A percentile compares a stretch with the other conserved stretches of the same genome.
These are phyloP conservation scores for Yponomeuta plumbellus DNA, from an alignment of 2,888 invertebrate species.

Conservation along the genomic window DNA sequence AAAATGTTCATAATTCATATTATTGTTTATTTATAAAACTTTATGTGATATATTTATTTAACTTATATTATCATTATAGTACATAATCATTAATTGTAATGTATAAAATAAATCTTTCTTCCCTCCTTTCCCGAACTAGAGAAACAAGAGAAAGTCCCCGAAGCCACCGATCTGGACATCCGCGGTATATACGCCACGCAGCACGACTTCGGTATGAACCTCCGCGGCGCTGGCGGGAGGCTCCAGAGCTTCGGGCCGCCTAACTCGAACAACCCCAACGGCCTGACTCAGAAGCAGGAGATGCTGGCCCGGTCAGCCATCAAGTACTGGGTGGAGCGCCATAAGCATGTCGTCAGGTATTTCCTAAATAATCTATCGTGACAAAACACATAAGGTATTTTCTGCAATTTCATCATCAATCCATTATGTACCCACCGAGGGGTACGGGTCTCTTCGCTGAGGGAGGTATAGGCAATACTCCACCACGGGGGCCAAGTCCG, in stretches of 20 bases:
- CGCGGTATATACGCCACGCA: constrained; percentile 86
- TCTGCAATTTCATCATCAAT: too few relatives aligned
- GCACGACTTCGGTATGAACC: constrained; percentile 86
- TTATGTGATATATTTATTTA: too few relatives aligned
- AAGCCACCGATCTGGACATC: constrained; percentile 79
- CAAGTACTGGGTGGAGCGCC: constrained; percentile 93
- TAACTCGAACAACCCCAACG: constrained; percentile 82
- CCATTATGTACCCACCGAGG: too few relatives aligned
- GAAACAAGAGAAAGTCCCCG: constrained; percentile 56
- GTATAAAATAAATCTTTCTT: neutral
- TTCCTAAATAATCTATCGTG: too few relatives aligned
- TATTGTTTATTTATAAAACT: too few relatives aligned
- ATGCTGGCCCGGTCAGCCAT: constrained; percentile 90
- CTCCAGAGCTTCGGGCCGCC: constrained; percentile 77
- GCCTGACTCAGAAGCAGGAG: constrained; percentile 88
- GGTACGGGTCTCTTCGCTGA: too few relatives aligned
- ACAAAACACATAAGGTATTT: too few relatives aligned
- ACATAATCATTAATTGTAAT: too few relatives aligned
- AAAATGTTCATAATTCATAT: too few relatives aligned
- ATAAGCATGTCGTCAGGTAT: constrained; percentile 91
- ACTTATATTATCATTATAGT: too few relatives aligned
- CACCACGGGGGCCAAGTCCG: too few relatives aligned
- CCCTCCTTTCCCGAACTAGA: neutral
- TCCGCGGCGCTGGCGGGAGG: constrained; percentile 80
- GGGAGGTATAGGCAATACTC: too few relatives aligned